Conservation (phyloP, 2,113 vertebrate species). For the Ancistrus triradiatus region DNA sequence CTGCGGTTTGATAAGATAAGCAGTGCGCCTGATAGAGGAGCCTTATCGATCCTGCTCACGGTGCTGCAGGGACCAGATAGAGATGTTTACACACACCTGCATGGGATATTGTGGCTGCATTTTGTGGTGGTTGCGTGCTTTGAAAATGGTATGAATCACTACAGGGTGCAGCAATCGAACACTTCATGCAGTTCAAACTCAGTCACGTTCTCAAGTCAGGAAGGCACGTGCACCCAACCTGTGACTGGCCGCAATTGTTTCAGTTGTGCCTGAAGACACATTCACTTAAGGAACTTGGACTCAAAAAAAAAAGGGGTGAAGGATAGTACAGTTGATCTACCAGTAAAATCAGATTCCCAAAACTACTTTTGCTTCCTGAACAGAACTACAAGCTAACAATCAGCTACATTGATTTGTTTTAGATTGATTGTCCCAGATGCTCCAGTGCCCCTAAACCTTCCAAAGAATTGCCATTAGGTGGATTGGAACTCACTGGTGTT, state of each 20-base stretch:
- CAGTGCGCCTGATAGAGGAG: not conserved
- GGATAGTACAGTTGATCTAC: too few species aligned
- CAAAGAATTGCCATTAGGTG: too few species aligned
- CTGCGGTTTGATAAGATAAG: conserved; percentile 9
- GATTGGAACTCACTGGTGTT: too few species aligned
- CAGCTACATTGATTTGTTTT: too few species aligned
- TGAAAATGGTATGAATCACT: not conserved
- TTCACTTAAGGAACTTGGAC: too few species aligned
- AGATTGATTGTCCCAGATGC: too few species aligned
- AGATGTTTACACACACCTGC: conserved; percentile 8
- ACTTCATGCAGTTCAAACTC: not conserved
- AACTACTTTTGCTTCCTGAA: too few species aligned
- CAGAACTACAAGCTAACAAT: too few species aligned
- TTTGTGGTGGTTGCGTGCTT: not conserved
- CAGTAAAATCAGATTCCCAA: too few species aligned
- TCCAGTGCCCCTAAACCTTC: too few species aligned
- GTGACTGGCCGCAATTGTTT: not conserved
- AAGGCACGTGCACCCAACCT: not conserved
- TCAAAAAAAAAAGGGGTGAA: too few species aligned
- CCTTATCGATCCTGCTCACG: not conserved
- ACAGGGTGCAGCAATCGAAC: not conserved
- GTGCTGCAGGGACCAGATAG: conserved; percentile 6
- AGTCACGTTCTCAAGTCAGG: not conserved
- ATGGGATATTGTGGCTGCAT: not conserved
- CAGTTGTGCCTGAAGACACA: not conserved